These are phyloP conservation scores for Proales similis DNA, from an alignment of 1,140 invertebrate genomes.

Conservation along the genomic window DNA sequence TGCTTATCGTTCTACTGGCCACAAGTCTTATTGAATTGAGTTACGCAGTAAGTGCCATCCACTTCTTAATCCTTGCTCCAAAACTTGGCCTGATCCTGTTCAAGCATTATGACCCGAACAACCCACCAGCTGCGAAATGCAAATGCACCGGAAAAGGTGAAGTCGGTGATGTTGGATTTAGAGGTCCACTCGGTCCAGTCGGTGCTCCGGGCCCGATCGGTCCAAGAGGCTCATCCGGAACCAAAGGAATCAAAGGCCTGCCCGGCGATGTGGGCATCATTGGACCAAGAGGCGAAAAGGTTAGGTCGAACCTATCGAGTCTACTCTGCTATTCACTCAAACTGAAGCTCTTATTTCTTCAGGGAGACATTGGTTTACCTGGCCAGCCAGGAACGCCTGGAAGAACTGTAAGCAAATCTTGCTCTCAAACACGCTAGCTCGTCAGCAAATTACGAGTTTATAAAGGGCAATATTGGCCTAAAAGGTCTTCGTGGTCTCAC, in stretches of 20 bases:
- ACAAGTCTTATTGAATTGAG: too few species aligned
- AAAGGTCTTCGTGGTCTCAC: constrained; percentile 15
- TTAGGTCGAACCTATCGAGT: too few species aligned
- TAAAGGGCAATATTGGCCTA: background rate
- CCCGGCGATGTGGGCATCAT: constrained; percentile 13
- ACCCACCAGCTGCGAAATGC: too few species aligned
- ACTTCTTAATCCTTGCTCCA: too few species aligned
- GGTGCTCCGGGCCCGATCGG: constrained; percentile 41
- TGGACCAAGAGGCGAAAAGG: constrained; percentile 32
- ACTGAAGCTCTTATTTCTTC: too few species aligned
- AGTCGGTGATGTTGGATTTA: constrained; percentile 57
- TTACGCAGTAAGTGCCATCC: too few species aligned
- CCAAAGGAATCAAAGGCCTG: constrained; percentile 12
- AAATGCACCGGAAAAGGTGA: constrained; percentile 38
- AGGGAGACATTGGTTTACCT: constrained; percentile 39
- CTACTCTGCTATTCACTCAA: too few species aligned
- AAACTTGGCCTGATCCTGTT: too few species aligned
- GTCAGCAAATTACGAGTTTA: too few species aligned
- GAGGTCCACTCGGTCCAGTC: constrained; percentile 48
- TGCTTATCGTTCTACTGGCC: too few species aligned
- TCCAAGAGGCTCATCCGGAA: background rate
- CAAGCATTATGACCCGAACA: too few species aligned
- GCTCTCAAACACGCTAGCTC: too few species aligned
- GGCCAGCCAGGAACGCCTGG: constrained; percentile 24
- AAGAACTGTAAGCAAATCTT: background rate